A percentile compares a stretch with the other conserved stretches of the same genome.
Evolutionary conservation across 2,113 vertebrate genomes (phyloP).

Genomic region (Pogona vitticeps): DNA sequence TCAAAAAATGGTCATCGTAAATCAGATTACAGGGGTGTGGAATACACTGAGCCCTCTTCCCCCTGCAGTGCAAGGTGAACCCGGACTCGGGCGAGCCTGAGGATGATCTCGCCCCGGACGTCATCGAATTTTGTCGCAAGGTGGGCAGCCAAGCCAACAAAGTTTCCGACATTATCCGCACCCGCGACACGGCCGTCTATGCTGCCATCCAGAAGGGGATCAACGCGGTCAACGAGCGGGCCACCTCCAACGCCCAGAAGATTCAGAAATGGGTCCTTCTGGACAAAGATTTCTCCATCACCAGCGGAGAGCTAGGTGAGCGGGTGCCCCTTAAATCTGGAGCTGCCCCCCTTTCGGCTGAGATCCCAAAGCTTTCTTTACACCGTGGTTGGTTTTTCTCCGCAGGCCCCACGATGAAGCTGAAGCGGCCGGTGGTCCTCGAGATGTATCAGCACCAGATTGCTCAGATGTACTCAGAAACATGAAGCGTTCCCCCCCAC

Average conservation of each 20-base stretch:
- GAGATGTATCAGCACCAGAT: slow-evolving; percentile 87
- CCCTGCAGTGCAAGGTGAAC: slow-evolving; percentile 80
- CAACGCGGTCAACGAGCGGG: slow-evolving; percentile 77
- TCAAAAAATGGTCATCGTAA: too few relatives aligned
- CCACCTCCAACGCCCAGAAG: slow-evolving; percentile 84
- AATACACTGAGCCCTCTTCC: too few relatives aligned
- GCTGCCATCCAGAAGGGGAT: slow-evolving; percentile 86
- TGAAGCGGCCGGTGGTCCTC: slow-evolving; percentile 80
- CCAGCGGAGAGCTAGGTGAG: slow-evolving; percentile 90
- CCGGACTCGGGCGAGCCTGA: slow-evolving; percentile 71
- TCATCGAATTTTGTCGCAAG: slow-evolving; percentile 75
- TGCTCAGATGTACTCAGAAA: slow-evolving; percentile 77
- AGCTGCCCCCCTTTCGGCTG: background rate
- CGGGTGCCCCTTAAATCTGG: background rate
- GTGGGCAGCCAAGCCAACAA: slow-evolving; percentile 83
- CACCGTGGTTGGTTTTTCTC: too few relatives aligned
- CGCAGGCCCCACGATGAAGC: slow-evolving; percentile 90
- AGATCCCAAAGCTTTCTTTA: background rate
- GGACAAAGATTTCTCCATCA: slow-evolving; percentile 86
- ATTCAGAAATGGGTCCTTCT: slow-evolving; percentile 90
- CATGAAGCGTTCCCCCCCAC: slow-evolving; percentile 29
- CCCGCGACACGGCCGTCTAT: slow-evolving; percentile 75
- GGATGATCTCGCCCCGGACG: slow-evolving; percentile 82
- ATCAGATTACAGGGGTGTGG: too few relatives aligned
- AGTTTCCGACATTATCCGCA: slow-evolving; percentile 79